Percentiles rank a stretch among this genome's conserved stretches.
Evolutionary conservation across 2,888 invertebrate species (phyloP).

Genomic region (Amphipyra tragopoginis): DNA sequence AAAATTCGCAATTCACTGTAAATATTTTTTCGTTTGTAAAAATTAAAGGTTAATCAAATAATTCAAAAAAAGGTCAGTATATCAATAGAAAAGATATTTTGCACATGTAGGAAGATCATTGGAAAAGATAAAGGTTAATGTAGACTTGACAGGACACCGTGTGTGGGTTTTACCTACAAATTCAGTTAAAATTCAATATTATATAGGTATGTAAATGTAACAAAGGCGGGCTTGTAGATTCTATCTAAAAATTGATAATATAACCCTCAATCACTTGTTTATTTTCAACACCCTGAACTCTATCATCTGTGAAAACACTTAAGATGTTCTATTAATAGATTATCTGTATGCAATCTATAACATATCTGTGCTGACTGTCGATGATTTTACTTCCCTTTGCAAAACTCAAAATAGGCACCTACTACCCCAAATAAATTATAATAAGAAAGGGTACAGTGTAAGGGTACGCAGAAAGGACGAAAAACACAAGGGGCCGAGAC

Average conservation of each 20-base stretch:
- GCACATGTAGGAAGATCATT: background rate
- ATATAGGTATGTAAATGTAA: too few relatives aligned
- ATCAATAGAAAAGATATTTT: constrained; percentile 23
- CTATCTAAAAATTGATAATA: too few relatives aligned
- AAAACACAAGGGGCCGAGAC: constrained; percentile 34
- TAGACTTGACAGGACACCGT: background rate
- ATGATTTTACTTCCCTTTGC: background rate
- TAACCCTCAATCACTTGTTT: too few relatives aligned
- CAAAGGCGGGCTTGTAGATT: too few relatives aligned
- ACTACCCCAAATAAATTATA: constrained; percentile 41
- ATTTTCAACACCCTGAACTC: too few relatives aligned
- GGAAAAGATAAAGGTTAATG: background rate
- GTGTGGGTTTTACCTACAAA: background rate
- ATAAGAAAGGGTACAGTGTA: constrained; percentile 39
- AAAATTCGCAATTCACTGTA: too few relatives aligned
- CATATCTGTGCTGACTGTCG: too few relatives aligned
- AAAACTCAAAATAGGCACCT: constrained; percentile 13
- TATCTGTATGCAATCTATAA: too few relatives aligned
- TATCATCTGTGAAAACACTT: too few relatives aligned
- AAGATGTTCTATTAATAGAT: too few relatives aligned
- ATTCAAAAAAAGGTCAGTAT: background rate
- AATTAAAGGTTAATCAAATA: background rate
- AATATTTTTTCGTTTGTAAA: background rate
- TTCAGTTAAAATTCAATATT: background rate
- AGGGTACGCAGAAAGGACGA: constrained; percentile 34